A percentile compares a stretch with the other conserved stretches of the same genome.
phyloP scores from a whole-genome alignment of 2,113 vertebrate genomes.

The Bucco capensis region DNA sequence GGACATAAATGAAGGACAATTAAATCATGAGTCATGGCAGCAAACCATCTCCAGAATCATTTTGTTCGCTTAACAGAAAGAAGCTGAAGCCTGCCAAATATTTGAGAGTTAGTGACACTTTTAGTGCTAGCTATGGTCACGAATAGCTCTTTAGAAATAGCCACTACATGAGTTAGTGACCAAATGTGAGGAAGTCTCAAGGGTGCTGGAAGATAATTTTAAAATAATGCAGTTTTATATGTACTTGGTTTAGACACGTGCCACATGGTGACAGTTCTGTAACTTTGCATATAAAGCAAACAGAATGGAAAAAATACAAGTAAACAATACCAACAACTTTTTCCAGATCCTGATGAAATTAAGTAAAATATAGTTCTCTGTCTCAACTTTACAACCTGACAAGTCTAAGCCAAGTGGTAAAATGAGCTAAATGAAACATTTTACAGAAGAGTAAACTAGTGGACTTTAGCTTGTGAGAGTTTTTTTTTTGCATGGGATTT shows the following conservation, averaged over 20 bases:
- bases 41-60: not conserved
- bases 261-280: not conserved
- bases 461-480: accelerated
- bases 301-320: not conserved
- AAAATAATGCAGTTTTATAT: not conserved
- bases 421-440: not conserved
- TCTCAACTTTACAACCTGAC: not conserved
- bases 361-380: not conserved
- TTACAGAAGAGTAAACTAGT: not conserved
- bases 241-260: not conserved
- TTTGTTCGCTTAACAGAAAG: not conserved
- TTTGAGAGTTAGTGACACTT: not conserved
- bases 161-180: not conserved
- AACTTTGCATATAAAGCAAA: not conserved
- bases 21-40: accelerated
- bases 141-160: not conserved
- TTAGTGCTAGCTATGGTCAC: not conserved
- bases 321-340: not conserved
- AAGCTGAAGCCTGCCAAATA: not conserved
- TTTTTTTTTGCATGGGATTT: not conserved
- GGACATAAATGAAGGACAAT: not conserved
- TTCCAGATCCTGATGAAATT: not conserved
- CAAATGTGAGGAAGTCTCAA: not conserved
- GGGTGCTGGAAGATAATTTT: not conserved
- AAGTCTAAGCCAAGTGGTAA: not conserved